Evolutionary conservation across 2,797 vertebrate genomes (phyloP).

Genomic region (Aplochiton taeniatus): DNA sequence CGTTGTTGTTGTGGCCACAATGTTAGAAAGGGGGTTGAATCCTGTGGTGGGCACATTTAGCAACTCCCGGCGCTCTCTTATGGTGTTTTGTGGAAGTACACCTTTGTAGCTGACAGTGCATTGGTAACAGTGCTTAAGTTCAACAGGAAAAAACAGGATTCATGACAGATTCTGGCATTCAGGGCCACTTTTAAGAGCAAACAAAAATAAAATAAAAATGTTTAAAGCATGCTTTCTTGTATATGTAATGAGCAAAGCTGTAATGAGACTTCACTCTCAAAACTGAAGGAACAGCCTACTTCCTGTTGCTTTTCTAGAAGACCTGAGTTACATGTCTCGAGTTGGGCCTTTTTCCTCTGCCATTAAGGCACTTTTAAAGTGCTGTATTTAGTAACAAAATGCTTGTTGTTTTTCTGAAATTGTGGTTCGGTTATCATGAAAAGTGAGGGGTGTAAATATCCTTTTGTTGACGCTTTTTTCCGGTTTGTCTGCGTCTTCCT

Average conservation of each 20-base stretch:
- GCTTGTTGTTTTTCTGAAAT: no score
- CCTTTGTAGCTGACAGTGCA: not conserved
- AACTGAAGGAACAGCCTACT: conserved; percentile 9
- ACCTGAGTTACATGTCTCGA: no score
- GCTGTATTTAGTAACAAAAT: no score
- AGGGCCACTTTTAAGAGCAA: not conserved
- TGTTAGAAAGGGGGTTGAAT: conserved; percentile 53
- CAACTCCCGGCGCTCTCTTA: conserved; percentile 57
- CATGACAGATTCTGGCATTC: no score
- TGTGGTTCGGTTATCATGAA: no score
- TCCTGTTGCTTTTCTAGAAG: conserved; percentile 2
- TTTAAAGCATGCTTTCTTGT: not conserved
- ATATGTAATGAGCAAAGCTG: conserved; percentile 19
- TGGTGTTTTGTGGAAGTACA: conserved; percentile 43
- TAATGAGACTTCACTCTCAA: conserved; percentile 8
- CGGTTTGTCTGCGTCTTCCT: no score
- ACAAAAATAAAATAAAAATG: conserved; percentile 11
- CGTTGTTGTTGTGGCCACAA: conserved; percentile 49
- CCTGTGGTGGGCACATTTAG: conserved; percentile 44
- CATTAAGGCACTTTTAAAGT: no score
- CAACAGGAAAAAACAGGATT: no score
- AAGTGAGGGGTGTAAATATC: no score
- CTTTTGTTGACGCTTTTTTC: no score
- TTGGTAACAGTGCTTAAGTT: conserved; percentile 2
- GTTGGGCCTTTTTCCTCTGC: no score